Evolutionary conservation across 1,140 invertebrate species (phyloP).

Genomic region (Planococcus citri): DNA sequence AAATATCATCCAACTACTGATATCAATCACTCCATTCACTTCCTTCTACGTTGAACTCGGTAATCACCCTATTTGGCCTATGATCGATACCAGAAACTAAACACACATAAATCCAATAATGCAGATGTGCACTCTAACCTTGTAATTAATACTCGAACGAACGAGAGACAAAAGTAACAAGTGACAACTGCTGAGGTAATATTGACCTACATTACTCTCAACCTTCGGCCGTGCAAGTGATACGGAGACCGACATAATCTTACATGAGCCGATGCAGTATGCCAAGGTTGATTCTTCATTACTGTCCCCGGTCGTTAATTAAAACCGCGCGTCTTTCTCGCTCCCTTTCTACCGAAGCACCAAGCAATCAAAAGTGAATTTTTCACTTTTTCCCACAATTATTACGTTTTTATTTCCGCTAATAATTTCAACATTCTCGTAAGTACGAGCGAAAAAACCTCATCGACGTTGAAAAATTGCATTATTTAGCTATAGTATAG

Average conservation of each 20-base stretch:
- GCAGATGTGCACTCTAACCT: neutral
- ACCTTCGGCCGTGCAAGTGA: neutral
- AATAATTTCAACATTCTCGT: no score
- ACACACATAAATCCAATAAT: no score
- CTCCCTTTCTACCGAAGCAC: neutral
- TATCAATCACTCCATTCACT: no score
- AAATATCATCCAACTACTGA: no score
- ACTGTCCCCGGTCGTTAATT: neutral
- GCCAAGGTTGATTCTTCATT: constrained; percentile 6
- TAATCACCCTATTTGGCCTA: no score
- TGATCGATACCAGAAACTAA: no score
- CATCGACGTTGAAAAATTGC: no score
- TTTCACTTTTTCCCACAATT: neutral
- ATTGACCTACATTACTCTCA: constrained; percentile 2
- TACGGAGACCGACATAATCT: neutral
- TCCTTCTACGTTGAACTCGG: no score
- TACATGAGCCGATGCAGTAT: neutral
- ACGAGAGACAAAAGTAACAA: neutral
- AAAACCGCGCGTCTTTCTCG: neutral
- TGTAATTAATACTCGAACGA: neutral
- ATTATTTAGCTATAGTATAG: no score
- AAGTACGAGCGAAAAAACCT: no score
- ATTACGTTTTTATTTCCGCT: no score
- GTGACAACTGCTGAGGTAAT: neutral
- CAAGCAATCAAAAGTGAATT: neutral